Percentiles rank a stretch among this genome's conserved stretches.
Evolutionary conservation across 2,797 vertebrate genomes (phyloP).

Genomic region (Danio kyathit): DNA sequence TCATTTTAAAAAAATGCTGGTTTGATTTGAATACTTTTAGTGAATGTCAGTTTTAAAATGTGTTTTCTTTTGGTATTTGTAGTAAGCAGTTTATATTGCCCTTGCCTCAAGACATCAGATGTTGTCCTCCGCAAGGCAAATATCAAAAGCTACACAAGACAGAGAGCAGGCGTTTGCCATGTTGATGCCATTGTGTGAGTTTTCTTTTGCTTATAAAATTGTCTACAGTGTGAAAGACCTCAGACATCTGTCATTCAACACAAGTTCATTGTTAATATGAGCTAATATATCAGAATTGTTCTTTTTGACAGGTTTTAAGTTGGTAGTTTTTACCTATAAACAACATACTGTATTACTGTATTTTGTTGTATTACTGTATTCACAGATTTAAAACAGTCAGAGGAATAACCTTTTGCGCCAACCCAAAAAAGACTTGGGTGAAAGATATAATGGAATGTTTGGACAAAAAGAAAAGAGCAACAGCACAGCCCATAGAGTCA

Average conservation of each 20-base stretch:
- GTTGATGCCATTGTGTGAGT: constrained; percentile 57
- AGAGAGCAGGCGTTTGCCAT: constrained; percentile 37
- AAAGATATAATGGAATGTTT: constrained; percentile 6
- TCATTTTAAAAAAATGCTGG: too few species aligned
- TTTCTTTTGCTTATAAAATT: not conserved
- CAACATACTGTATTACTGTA: too few species aligned
- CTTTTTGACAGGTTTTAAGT: too few species aligned
- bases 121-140: rapidly evolving
- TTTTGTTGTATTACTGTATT: too few species aligned
- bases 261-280: not conserved
- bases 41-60: too few species aligned
- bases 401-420: constrained; percentile 26
- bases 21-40: too few species aligned
- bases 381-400: constrained; percentile 48
- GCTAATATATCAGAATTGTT: not conserved
- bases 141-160: constrained; percentile 21
- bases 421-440: constrained; percentile 42
- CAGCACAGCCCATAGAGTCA: not conserved
- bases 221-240: not conserved
- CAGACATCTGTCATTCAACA: not conserved
- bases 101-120: constrained; percentile 14
- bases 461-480: not conserved
- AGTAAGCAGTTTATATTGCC: constrained; percentile 24
- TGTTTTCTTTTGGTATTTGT: not conserved
- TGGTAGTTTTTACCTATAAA: too few species aligned